Percentiles rank a stretch among this genome's conserved stretches.
These are phyloP conservation scores for Smittia aterrima DNA, from an alignment of 2,888 invertebrate species.

Conservation along the genomic window DNA sequence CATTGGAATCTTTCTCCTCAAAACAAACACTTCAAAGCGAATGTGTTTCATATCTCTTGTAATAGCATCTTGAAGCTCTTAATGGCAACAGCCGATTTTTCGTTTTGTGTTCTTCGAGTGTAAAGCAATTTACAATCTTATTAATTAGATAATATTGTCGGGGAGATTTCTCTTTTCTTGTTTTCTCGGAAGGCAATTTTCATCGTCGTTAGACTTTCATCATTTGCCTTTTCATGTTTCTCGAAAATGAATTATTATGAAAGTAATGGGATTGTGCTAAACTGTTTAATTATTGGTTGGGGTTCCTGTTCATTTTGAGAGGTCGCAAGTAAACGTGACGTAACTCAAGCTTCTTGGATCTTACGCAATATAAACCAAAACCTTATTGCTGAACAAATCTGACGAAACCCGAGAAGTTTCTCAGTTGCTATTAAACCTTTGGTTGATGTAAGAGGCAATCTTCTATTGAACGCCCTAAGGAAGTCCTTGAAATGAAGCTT, in stretches of 20 bases:
- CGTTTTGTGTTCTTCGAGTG: neutral
- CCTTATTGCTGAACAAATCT: no score
- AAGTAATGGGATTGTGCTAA: neutral
- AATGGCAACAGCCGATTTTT: neutral
- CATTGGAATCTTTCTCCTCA: no score
- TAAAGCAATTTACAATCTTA: constrained; percentile 31
- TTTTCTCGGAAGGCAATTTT: constrained; percentile 2
- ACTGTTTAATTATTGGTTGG: neutral
- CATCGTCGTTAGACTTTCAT: constrained; percentile 7
- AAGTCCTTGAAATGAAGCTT: no score
- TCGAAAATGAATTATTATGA: constrained; percentile 4
- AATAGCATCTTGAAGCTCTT: no score
- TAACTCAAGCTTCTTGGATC: no score
- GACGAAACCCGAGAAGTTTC: no score
- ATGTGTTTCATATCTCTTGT: neutral
- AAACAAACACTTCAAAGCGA: no score
- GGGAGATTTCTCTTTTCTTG: constrained; percentile 6
- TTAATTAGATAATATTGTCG: constrained; percentile 26
- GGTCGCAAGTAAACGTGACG: neutral
- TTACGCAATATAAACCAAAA: no score
- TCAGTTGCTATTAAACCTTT: no score
- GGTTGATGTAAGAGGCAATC: no score
- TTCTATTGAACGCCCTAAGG: no score
- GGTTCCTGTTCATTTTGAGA: neutral
- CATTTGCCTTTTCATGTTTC: constrained; percentile 2